Base-by-base conservation (phyloP, 2,113 vertebrate genomes). In the Rattus rattus region DNA sequence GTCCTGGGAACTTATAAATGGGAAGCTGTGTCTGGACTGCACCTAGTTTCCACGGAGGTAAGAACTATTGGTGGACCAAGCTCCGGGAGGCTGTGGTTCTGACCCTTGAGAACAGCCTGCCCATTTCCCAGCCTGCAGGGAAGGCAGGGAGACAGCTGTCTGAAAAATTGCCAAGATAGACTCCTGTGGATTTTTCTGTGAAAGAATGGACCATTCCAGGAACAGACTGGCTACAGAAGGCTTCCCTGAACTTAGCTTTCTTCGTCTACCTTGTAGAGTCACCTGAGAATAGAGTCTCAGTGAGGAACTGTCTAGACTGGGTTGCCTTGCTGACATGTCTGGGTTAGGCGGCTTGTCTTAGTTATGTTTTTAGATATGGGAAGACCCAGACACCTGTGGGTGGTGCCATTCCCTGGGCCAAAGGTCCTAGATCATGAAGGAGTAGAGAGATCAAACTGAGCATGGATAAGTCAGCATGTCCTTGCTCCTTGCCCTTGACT, bases 31-130 rank as follows among this genome's bases (percentile, higher is more conserved):
- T 8, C 47, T 49, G 3, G 47, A 47, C 88, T 16, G 13, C 3
- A n/a, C 4, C 33, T 52, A n/a, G 76, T 59, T 59, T 69, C 24
- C 61, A 77, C 39, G 47, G 65, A 76, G 43, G 39, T 39, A n/a
- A 70, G 59, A 30, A 33, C 7, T 0, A 7, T 16, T 61, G 63
- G 79, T 1, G 17, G 2, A 1, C 72, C 1, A 1, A 79, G 20
- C 52, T 79, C 85, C 28, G 88, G 14, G 36, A 49, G n/a, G 54
- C 67, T 96, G 65, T 81, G 83, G 85, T 92, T 63, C 59, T 72
- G 84, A 61, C 69, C 14, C 49, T 87, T 28, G 72, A 89, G 26
- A 90, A 63, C 77, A 52, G 16, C 22, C 39, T 49, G 69, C 61
- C 77, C 39, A 43, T 81, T 96, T 97, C 87, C 93, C 69, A 83